Evolutionary conservation across 30 jellyfish, hydroid and myxozoan genomes (phyloP).

Genomic region (Morbakka virulenta): DNA sequence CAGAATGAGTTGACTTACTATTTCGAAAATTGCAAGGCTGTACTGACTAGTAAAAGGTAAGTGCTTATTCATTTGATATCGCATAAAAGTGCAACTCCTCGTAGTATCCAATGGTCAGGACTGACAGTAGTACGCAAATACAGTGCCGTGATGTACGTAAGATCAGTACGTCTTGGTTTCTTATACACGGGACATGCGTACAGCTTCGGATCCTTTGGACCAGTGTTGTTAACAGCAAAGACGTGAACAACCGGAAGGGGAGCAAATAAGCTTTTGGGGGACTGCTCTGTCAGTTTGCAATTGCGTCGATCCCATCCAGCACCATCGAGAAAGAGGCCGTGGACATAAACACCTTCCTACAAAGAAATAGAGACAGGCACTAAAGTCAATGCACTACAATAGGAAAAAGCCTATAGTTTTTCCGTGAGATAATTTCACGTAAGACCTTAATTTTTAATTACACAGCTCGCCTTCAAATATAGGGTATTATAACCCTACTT

Average conservation of each 20-base stretch:
- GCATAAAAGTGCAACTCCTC: slow-evolving; percentile 98
- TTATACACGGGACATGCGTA: slow-evolving; percentile 94
- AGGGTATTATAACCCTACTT: no score
- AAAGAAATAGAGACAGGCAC: background rate
- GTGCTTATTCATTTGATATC: slow-evolving; percentile 88
- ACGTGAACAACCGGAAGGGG: slow-evolving; percentile 85
- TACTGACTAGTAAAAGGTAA: no score
- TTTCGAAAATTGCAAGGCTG: no score
- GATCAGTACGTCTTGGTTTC: slow-evolving; percentile 94
- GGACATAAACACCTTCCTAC: slow-evolving; percentile 95
- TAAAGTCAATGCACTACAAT: no score
- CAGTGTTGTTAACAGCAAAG: slow-evolving; percentile 90
- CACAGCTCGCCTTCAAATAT: no score
- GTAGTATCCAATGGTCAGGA: slow-evolving; percentile 94
- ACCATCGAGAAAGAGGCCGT: slow-evolving; percentile 92
- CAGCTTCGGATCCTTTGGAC: slow-evolving; percentile 84
- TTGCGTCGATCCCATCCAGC: slow-evolving; percentile 97
- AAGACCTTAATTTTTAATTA: no score
- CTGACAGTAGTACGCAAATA: slow-evolving; percentile 73
- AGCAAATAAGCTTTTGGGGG: slow-evolving; percentile 76
- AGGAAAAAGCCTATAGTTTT: no score
- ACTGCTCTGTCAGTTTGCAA: slow-evolving; percentile 77
- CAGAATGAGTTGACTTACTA: no score
- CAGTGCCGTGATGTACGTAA: slow-evolving; percentile 89
- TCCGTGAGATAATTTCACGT: no score